These are phyloP conservation scores for Bembecia ichneumoniformis DNA, from an alignment of 2,888 invertebrate species.

Conservation along the genomic window DNA sequence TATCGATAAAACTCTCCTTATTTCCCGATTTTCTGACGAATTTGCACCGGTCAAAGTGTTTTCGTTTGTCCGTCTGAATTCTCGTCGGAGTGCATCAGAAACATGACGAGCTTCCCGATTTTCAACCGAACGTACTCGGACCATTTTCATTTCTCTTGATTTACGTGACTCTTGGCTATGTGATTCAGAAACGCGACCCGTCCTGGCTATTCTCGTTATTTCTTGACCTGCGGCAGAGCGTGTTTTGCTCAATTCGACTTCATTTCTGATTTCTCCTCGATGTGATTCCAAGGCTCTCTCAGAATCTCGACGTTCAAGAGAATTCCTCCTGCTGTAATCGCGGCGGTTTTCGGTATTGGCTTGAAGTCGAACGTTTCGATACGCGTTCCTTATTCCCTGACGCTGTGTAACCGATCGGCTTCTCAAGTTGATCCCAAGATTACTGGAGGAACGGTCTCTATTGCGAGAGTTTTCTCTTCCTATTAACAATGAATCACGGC, in stretches of 20 bases:
- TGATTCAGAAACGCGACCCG: too few relatives aligned
- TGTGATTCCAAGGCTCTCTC: too few relatives aligned
- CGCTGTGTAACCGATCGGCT: conserved; percentile 4
- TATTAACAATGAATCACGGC: background rate
- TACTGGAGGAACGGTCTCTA: too few relatives aligned
- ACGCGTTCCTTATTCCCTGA: background rate
- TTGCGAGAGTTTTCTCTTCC: too few relatives aligned
- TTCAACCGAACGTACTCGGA: too few relatives aligned
- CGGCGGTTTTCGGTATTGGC: background rate
- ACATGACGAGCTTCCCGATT: background rate
- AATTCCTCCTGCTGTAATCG: background rate
- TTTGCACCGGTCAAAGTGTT: background rate
- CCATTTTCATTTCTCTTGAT: too few relatives aligned
- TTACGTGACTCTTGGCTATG: too few relatives aligned
- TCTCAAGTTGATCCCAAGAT: too few relatives aligned
- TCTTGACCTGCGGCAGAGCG: too few relatives aligned
- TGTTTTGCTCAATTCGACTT: too few relatives aligned
- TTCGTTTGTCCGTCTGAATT: background rate
- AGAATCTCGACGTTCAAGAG: background rate
- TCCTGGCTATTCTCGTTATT: too few relatives aligned
- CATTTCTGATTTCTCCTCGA: too few relatives aligned
- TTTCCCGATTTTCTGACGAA: background rate
- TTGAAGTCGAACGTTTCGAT: background rate
- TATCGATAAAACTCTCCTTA: background rate
- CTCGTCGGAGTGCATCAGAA: background rate